Percentiles rank a stretch among this genome's conserved stretches.
Evolutionary conservation across 2,113 vertebrate genomes (phyloP).

Genomic region (Panurus biarmicus): DNA sequence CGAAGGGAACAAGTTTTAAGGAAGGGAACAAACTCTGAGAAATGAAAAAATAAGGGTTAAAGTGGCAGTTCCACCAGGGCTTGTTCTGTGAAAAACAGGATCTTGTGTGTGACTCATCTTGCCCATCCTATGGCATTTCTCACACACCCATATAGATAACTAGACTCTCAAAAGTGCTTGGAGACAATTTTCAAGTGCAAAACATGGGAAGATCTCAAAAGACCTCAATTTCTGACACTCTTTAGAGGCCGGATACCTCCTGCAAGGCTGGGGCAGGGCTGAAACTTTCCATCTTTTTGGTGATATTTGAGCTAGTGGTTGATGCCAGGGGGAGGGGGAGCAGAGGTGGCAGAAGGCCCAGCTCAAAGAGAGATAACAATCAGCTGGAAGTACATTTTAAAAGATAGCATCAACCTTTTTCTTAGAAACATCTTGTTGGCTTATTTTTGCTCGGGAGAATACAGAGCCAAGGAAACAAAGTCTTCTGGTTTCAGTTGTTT

Average conservation of each 20-base stretch:
- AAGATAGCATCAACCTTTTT: background rate
- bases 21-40: background rate
- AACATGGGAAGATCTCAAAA: background rate
- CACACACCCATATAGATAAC: slow-evolving; percentile 28
- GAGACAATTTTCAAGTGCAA: slow-evolving; percentile 7
- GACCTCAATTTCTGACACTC: background rate
- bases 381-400: background rate
- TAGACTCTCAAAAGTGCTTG: background rate
- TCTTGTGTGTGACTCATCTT: slow-evolving; percentile 8
- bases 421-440: background rate
- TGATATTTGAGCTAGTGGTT: background rate
- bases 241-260: background rate
- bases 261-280: background rate
- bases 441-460: background rate
- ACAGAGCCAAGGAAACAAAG: background rate
- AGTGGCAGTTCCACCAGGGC: background rate
- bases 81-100: slow-evolving; percentile 15
- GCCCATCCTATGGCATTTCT: slow-evolving; percentile 28
- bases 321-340: background rate
- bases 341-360: background rate
- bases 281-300: background rate
- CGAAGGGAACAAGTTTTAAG: background rate
- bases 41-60: slow-evolving; percentile 12
- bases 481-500: background rate
- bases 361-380: background rate